Conservation (phyloP, 2,797 vertebrate genomes). For the Myotis myotis region DNA sequence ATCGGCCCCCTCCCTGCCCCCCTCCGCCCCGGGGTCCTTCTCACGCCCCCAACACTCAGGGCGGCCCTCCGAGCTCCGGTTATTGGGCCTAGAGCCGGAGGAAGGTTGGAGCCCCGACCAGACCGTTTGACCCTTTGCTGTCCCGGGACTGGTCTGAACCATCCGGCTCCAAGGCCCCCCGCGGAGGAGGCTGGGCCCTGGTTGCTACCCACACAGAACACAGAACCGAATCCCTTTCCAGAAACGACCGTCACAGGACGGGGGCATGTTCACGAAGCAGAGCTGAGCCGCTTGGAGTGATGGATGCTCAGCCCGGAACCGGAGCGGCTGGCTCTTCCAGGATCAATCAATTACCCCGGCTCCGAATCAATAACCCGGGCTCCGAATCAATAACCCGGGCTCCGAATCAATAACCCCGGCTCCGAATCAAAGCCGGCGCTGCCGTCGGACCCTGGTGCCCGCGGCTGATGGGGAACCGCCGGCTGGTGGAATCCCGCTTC, state of each 20-base stretch:
- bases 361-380: constrained; percentile 44
- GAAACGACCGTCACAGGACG: constrained; percentile 65
- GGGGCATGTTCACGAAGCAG: constrained; percentile 65
- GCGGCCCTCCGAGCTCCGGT: neutral
- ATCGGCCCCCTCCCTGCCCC: neutral
- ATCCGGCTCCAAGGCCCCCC: constrained; percentile 47
- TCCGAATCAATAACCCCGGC: constrained; percentile 34
- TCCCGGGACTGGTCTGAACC: constrained; percentile 11
- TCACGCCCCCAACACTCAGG: neutral
- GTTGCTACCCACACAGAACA: constrained; percentile 64
- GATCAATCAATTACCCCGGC: constrained; percentile 42
- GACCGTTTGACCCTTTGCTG: neutral
- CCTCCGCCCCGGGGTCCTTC: too few species aligned
- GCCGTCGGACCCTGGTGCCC: constrained; percentile 4
- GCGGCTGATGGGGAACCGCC: neutral
- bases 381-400: too few species aligned
- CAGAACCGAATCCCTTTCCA: constrained; percentile 68
- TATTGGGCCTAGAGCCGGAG: neutral
- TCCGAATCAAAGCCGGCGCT: constrained; percentile 19
- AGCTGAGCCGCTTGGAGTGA: constrained; percentile 62
- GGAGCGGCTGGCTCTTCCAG: constrained; percentile 50
- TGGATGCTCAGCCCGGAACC: constrained; percentile 12
- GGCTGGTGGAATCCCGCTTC: neutral
- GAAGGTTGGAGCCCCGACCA: neutral
- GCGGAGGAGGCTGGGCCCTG: neutral